Percentiles rank a stretch among this genome's conserved stretches.
Evolutionary conservation across 2,113 vertebrate species (phyloP).

Genomic region (Amazona vittata): DNA sequence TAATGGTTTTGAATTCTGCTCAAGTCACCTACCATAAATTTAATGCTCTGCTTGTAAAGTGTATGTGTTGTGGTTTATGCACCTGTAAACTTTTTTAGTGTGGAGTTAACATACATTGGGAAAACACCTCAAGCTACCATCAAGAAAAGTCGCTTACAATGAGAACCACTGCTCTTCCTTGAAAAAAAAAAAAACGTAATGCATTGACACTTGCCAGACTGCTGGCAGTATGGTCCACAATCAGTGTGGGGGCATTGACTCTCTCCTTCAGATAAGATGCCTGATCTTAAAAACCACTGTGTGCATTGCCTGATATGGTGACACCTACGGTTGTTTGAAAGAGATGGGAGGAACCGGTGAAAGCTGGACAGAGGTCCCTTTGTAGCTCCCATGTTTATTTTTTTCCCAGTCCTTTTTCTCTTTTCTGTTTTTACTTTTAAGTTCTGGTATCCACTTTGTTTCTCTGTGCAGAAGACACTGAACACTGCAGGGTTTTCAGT

Average conservation of each 20-base stretch:
- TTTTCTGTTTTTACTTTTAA: neutral
- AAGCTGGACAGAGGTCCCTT: neutral
- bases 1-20: neutral
- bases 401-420: neutral
- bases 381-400: neutral
- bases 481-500: neutral
- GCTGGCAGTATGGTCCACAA: neutral
- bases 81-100: neutral
- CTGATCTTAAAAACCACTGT: neutral
- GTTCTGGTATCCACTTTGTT: neutral
- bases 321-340: neutral
- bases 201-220: neutral
- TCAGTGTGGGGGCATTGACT: accelerated
- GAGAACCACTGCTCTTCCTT: neutral
- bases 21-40: neutral
- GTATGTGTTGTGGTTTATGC: neutral
- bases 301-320: neutral
- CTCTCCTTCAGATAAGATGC: neutral
- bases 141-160: neutral
- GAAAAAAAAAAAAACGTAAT: neutral
- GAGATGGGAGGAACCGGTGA: neutral
- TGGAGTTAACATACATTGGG: neutral
- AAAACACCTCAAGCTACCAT: neutral
- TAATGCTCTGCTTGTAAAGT: neutral
- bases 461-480: neutral